Base-by-base conservation (phyloP, 2,797 vertebrate species). In the Sebastes itinus region DNA sequence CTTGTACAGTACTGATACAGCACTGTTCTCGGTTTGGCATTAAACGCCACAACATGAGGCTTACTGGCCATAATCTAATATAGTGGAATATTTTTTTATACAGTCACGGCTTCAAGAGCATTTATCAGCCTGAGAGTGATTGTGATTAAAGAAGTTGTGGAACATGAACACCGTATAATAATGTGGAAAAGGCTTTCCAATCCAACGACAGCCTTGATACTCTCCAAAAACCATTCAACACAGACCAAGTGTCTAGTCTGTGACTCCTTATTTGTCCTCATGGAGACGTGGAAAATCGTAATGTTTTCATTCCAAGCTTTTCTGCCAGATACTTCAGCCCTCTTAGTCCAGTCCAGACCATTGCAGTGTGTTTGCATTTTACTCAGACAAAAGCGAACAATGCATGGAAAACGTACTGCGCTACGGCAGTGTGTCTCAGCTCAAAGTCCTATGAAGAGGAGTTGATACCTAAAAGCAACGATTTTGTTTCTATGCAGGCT, bases 201-300 rank as follows among this genome's bases (percentile, higher is more conserved):
- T 93, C 91, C 82, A 88, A 87, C 77, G 82, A 81, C 67, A 89
- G 83, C 82, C 77, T 77, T 46, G 64, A 87, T 88, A 78, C 71
- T 89, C 84, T 94, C 92, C 93, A 94, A 95, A 84, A 95, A 91
- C 63, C 78, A 79, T 94, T 93, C 89, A 91, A 87, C 90, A 88
- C 91, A 90, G 89, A 91, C 90, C 83, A 87, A 95, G 94, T 94
- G 89, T 85, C 86, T 93, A 82, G 90, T 89, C 89, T 91, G 89
- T 89, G 93, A 95, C 90, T 95, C 94, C 94, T 90, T 94, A 92
- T 93, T 94, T 95, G 90, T 95, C 92, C 94, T 95, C 87, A 91
- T 80, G 72, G 92, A 94, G 93, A 95, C 67, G 85, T 96, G 95
- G 95, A 96, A 96, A 96, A 93, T 94, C 72, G 91, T 92, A 92